Percentiles rank a stretch among this genome's conserved stretches.
These are phyloP conservation scores for Equus quagga DNA, from an alignment of 2,113 vertebrate species.

Conservation along the genomic window DNA sequence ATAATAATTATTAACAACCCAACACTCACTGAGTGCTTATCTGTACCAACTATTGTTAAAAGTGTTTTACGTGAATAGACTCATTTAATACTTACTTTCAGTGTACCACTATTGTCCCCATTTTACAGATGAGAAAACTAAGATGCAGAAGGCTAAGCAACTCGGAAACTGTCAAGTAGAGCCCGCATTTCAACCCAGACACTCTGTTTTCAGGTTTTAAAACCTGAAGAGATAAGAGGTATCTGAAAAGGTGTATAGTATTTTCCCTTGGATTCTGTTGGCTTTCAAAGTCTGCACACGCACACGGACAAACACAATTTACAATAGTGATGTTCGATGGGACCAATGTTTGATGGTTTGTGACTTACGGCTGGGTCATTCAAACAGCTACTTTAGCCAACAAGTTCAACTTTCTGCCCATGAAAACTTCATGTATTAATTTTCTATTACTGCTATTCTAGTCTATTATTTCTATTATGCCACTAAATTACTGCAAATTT, in stretches of 20 bases:
- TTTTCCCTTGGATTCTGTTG: neutral
- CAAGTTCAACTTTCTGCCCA: neutral
- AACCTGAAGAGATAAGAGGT: neutral
- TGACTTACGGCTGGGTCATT: neutral
- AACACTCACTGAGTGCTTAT: neutral
- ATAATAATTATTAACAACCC: neutral
- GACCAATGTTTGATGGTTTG: neutral
- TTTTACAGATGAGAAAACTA: neutral
- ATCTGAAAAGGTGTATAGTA: neutral
- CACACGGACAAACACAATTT: neutral
- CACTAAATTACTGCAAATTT: neutral
- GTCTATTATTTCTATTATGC: no score
- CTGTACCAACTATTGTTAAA: neutral
- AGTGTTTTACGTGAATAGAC: neutral
- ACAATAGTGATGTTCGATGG: neutral
- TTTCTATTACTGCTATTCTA: neutral
- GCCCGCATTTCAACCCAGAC: neutral
- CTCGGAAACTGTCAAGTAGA: neutral
- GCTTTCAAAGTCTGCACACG: slow-evolving; percentile 12
- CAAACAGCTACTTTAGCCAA: neutral
- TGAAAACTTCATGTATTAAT: neutral
- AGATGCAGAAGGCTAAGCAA: neutral
- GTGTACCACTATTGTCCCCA: accelerated
- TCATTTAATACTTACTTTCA: neutral
- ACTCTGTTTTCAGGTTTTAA: slow-evolving; percentile 3